Percentiles rank a stretch among this genome's conserved stretches.
Conservation (phyloP, 2,113 vertebrate genomes). For the Lipophrys pholis region DNA sequence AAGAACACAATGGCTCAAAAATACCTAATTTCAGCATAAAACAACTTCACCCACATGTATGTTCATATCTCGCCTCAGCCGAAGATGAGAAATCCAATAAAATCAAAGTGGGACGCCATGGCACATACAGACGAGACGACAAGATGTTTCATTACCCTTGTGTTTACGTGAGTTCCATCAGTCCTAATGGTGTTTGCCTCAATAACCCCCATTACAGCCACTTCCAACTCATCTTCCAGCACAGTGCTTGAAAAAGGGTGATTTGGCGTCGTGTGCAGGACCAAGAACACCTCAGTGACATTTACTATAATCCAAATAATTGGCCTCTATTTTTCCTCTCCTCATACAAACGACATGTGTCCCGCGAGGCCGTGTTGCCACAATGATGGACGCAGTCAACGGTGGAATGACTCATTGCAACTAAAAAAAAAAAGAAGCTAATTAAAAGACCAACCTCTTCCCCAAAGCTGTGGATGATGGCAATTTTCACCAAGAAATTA, state of each 20-base stretch:
- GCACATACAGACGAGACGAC: not conserved
- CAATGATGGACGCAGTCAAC: not conserved
- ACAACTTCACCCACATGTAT: too few relatives aligned
- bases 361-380: not conserved
- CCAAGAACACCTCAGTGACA: constrained; percentile 1
- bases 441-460: not conserved
- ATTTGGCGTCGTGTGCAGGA: constrained; percentile 10
- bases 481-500: too few relatives aligned
- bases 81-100: too few relatives aligned
- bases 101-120: rapidly evolving
- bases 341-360: not conserved
- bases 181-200: constrained; percentile 6
- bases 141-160: not conserved
- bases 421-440: too few relatives aligned
- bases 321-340: constrained; percentile 1
- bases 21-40: too few relatives aligned
- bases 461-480: too few relatives aligned
- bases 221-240: constrained; percentile 15
- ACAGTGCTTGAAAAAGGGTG: not conserved
- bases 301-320: constrained; percentile 21
- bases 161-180: constrained; percentile 9
- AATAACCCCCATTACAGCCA: constrained; percentile 22
- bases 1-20: too few relatives aligned
- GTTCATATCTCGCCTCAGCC: too few relatives aligned
- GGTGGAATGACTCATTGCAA: constrained; percentile 1